phyloP scores from a whole-genome alignment of 2,113 vertebrate species.

The Platysteira castanea region DNA sequence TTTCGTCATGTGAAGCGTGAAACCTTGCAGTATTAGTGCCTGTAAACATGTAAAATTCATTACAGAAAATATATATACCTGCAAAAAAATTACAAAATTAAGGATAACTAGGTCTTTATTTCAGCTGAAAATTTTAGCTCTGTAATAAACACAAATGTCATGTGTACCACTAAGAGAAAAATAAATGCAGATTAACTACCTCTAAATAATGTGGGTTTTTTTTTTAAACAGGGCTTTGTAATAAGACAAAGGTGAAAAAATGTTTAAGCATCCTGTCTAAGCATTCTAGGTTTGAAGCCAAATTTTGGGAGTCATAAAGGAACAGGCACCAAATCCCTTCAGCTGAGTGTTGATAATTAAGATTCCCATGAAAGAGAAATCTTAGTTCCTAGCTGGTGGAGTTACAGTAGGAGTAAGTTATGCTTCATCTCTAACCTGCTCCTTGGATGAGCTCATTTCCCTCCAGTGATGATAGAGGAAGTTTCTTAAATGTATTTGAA shows the following conservation, averaged over 20 bases:
- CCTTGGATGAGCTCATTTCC: neutral
- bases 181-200: neutral
- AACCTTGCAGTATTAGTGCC: neutral
- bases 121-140: neutral
- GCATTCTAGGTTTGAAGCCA: neutral
- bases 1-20: neutral
- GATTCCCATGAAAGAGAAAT: neutral
- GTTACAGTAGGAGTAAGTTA: neutral
- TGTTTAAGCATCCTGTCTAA: neutral
- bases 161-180: neutral
- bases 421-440: neutral
- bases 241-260: neutral
- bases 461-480: neutral
- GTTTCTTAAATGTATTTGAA: neutral
- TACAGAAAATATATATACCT: neutral
- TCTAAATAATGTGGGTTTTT: neutral
- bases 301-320: neutral
- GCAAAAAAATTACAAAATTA: neutral
- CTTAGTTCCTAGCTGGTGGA: neutral
- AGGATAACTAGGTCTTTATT: neutral
- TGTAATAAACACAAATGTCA: neutral
- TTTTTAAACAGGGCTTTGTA: neutral
- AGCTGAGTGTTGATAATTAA: rapidly evolving
- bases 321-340: neutral
- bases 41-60: neutral